Evolutionary conservation across 2,888 invertebrate species (phyloP).

Genomic region (Acleris holmiana): DNA sequence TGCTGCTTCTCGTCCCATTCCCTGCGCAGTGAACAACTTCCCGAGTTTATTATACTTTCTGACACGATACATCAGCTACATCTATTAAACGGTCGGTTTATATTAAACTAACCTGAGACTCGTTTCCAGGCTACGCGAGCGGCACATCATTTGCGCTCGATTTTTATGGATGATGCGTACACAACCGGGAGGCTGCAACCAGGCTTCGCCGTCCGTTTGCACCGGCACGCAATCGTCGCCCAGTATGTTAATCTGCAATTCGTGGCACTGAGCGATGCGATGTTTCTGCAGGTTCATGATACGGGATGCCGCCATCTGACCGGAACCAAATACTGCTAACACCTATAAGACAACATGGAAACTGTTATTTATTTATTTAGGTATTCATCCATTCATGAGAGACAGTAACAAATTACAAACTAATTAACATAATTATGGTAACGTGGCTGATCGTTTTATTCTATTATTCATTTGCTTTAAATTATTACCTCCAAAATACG

Average conservation of each 20-base stretch:
- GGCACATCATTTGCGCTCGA: slow-evolving; percentile 97
- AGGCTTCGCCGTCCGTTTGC: slow-evolving; percentile 98
- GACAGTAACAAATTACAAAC: no score
- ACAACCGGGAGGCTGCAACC: slow-evolving; percentile 98
- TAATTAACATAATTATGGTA: no score
- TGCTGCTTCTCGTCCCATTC: slow-evolving; percentile 80
- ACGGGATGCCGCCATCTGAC: slow-evolving; percentile 98
- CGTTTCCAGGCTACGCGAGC: slow-evolving; percentile 95
- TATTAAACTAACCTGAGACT: slow-evolving; percentile 86
- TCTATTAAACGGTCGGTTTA: no score
- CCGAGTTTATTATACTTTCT: not conserved
- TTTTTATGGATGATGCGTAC: slow-evolving; percentile 98
- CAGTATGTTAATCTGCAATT: slow-evolving; percentile 97
- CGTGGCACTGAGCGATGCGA: slow-evolving; percentile 97
- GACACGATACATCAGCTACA: not conserved
- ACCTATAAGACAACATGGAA: slow-evolving; percentile 54
- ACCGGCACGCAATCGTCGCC: slow-evolving; percentile 97
- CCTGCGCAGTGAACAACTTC: slow-evolving; percentile 46
- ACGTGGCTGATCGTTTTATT: no score
- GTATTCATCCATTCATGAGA: no score
- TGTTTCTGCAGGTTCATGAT: slow-evolving; percentile 98
- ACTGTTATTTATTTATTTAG: no score
- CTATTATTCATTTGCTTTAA: no score
- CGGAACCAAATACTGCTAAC: slow-evolving; percentile 98
- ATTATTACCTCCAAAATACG: slow-evolving; percentile 93